Evolutionary conservation across 1,140 invertebrate species (phyloP).

Genomic region (Drosophila navojoa): DNA sequence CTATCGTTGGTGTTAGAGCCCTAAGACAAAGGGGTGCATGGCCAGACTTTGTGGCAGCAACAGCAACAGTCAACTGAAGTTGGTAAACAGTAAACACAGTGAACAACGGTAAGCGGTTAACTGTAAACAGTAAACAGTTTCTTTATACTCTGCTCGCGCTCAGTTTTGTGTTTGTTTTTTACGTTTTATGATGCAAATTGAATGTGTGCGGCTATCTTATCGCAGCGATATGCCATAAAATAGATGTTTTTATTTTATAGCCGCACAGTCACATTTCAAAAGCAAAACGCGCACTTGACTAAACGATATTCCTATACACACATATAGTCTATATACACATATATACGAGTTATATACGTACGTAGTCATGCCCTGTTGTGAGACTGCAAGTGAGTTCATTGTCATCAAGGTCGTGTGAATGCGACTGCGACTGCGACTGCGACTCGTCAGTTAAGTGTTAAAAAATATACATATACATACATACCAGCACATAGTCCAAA

Average conservation of each 20-base stretch:
- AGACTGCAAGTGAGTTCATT: conserved; percentile 60
- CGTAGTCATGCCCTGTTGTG: background rate
- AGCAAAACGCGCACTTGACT: conserved; percentile 39
- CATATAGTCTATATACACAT: background rate
- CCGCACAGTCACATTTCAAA: conserved; percentile 11
- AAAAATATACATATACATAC: background rate
- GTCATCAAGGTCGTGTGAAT: conserved; percentile 66
- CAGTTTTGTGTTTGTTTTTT: conserved; percentile 10
- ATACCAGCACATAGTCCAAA: background rate
- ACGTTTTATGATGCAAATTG: conserved; percentile 68
- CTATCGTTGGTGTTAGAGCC: conserved; percentile 7
- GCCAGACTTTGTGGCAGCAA: conserved; percentile 49
- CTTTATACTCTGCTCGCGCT: conserved; percentile 7
- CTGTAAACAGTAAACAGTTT: conserved; percentile 37
- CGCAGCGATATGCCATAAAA: conserved; percentile 50
- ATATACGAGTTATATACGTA: background rate
- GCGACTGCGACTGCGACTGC: conserved; percentile 14
- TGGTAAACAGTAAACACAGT: conserved; percentile 28
- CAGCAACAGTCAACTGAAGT: conserved; percentile 26
- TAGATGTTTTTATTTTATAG: conserved; percentile 60
- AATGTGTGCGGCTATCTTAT: conserved; percentile 55
- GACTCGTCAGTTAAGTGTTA: conserved; percentile 18
- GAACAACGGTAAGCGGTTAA: background rate
- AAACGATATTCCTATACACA: conserved; percentile 20
- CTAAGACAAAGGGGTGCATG: background rate